Base-by-base conservation (phyloP, 2,888 invertebrate species). In the Ganaspis brasiliensis region DNA sequence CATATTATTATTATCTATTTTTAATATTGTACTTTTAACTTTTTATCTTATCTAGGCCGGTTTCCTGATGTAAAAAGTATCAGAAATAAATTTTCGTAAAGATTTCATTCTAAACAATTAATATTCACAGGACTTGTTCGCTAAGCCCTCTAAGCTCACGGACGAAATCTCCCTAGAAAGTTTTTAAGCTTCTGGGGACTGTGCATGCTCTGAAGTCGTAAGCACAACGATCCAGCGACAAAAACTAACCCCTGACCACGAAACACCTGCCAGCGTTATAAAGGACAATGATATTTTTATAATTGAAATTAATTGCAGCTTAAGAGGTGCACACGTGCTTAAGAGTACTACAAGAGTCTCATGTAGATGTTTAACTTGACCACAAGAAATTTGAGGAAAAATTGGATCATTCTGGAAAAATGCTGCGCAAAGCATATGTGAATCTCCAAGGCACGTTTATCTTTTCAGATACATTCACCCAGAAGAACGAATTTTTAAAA, bases 281-380 rank as follows among this genome's bases (percentile, higher is more conserved):
- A 91, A 89, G 88, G 89, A 86, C 88, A 88, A 89, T 91, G 88
- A 91, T 90, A 91, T 90, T 91, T 91, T 91, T 91, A 91, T 91
- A 91, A 91, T 91, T 91, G 89, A 91, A 91, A 91, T 89, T 88
- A 91, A 91, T 91, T 90, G 82, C 87, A 80, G 77, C 83, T 77
- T 81, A 82, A 81, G 83, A 74, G 79, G 72, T 72, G 79, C 80
- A 79, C 79, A 81, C 79, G 77, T 83, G 83, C 81, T 83, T 77
- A 71, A 61, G 12, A 35, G 61, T 12, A 37, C 5, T n/a, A 31
- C n/a, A 59, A 31, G 57, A 59, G 57, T n/a, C 26, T 31, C 31
- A 59, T 9, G n/a, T 31, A 31, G 63, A 45, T 37, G 16, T 40
- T 49, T 67, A 37, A 67, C 26, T 67, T 49, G 21, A 12, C 67